Percentiles rank a stretch among this genome's conserved stretches.
Evolutionary conservation across 2,888 invertebrate species (phyloP).

Genomic region (Chloromyia formosa): DNA sequence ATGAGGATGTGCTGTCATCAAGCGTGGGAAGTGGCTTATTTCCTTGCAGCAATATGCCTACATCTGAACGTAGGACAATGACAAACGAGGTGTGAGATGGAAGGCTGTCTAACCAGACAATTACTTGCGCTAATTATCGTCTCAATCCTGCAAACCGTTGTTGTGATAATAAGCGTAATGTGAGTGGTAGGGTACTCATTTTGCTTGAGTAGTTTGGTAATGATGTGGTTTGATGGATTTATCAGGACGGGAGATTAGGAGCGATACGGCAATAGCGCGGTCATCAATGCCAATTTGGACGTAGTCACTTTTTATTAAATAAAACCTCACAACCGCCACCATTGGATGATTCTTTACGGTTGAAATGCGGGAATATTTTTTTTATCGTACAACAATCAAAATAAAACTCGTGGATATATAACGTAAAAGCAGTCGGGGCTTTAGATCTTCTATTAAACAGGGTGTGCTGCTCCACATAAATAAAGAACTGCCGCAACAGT

Average conservation of each 20-base stretch:
- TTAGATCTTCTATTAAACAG: too few relatives aligned
- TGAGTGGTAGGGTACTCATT: background rate
- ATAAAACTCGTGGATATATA: too few relatives aligned
- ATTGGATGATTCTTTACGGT: too few relatives aligned
- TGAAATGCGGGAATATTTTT: too few relatives aligned
- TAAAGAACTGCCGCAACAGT: too few relatives aligned
- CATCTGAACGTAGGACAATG: background rate
- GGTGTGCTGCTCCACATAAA: too few relatives aligned
- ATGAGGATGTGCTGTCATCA: background rate
- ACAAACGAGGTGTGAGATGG: background rate
- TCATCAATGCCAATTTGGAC: too few relatives aligned
- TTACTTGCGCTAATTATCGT: slow-evolving; percentile 37
- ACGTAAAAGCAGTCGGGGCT: too few relatives aligned
- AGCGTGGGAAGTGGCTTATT: background rate
- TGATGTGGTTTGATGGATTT: background rate
- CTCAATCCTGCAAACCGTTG: slow-evolving; percentile 5
- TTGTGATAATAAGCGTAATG: slow-evolving; percentile 9
- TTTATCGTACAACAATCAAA: too few relatives aligned
- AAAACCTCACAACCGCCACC: too few relatives aligned
- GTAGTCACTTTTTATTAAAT: too few relatives aligned
- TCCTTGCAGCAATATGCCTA: background rate
- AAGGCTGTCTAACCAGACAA: slow-evolving; percentile 33
- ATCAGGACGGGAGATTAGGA: background rate
- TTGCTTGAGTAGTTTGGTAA: background rate
- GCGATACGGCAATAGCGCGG: too few relatives aligned